Evolutionary conservation across 1,140 invertebrate species (phyloP).

Genomic region (Schlechtendalia chinensis): DNA sequence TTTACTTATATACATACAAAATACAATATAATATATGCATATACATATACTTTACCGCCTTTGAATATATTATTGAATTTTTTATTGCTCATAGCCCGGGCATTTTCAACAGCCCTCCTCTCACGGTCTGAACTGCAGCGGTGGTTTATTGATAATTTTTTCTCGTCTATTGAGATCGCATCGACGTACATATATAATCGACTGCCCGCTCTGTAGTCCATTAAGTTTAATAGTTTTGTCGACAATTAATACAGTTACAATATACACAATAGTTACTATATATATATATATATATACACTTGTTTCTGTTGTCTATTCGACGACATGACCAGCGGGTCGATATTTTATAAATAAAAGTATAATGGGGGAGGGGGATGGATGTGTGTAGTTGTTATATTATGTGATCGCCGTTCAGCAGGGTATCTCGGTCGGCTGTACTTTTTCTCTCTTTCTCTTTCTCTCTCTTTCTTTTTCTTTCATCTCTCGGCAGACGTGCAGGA

Average conservation of each 20-base stretch:
- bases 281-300: no score
- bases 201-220: no score
- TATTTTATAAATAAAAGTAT: constrained; percentile 45
- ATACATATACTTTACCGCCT: background rate
- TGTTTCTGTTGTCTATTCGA: background rate
- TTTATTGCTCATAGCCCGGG: constrained; percentile 20
- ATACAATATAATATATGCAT: no score
- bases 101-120: background rate
- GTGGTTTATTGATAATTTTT: background rate
- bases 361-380: background rate
- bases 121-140: background rate
- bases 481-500: constrained; percentile 5
- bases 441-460: background rate
- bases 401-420: constrained; percentile 2
- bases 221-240: no score
- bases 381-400: background rate
- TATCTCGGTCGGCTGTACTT: background rate
- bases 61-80: constrained; percentile 40
- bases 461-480: background rate
- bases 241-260: no score
- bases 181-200: background rate
- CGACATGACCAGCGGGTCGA: constrained; percentile 8
- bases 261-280: no score
- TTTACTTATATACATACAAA: background rate
- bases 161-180: background rate